phyloP scores from a whole-genome alignment of 2,797 vertebrate species.

The Pempheris klunzingeri region DNA sequence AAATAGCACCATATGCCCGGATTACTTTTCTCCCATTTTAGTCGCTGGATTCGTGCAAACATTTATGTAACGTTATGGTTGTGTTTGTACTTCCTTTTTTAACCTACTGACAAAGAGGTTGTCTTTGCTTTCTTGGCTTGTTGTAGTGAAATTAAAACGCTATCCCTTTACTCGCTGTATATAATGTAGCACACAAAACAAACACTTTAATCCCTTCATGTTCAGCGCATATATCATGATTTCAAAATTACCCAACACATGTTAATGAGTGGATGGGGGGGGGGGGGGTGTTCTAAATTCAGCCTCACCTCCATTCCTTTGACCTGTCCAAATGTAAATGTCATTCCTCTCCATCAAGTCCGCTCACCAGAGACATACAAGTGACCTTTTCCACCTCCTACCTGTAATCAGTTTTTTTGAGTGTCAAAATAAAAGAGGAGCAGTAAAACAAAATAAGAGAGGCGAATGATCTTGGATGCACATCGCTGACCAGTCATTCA shows the following conservation, averaged over 20 bases:
- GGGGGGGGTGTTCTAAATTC: conserved; percentile 25
- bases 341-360: conserved; percentile 72
- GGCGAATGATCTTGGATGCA: no score
- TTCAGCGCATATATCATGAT: conserved; percentile 2
- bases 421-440: conserved; percentile 38
- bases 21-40: conserved; percentile 53
- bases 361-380: conserved; percentile 63
- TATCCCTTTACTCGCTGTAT: not conserved
- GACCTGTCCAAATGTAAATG: conserved; percentile 70
- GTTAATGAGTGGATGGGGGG: conserved; percentile 23
- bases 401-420: conserved; percentile 59
- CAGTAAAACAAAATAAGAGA: conserved; percentile 7
- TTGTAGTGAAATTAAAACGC: not conserved
- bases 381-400: conserved; percentile 75
- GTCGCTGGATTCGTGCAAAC: conserved; percentile 37
- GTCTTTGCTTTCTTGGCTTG: conserved; percentile 27
- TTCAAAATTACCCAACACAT: conserved; percentile 5
- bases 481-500: not conserved
- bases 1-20: conserved; percentile 61
- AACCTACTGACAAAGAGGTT: conserved; percentile 31
- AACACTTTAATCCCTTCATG: not conserved
- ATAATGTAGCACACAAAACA: not conserved
- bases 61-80: conserved; percentile 33
- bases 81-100: conserved; percentile 31
- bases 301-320: conserved; percentile 36